Evolutionary conservation across 2,888 invertebrate species (phyloP).

Genomic region (Apantesis nais): DNA sequence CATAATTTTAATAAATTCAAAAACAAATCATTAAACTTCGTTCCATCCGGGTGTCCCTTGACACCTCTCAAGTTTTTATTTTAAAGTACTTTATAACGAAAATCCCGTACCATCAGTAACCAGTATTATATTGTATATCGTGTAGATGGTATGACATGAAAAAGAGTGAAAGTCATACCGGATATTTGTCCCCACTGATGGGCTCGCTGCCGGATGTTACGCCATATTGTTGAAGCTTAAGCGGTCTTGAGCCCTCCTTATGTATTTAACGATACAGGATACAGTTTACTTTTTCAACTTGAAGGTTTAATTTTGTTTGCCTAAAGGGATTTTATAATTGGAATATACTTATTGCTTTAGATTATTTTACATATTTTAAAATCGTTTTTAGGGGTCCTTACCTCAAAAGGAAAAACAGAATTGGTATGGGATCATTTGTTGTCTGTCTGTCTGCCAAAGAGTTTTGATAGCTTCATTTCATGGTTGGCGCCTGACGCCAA

Average conservation of each 20-base stretch:
- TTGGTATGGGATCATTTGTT: too few relatives aligned
- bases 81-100: neutral
- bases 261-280: conserved; percentile 42
- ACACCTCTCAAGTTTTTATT: too few relatives aligned
- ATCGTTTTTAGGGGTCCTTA: too few relatives aligned
- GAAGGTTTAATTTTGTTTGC: neutral
- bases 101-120: neutral
- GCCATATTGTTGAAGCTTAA: conserved; percentile 49
- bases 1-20: too few relatives aligned
- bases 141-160: conserved; percentile 23
- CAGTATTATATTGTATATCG: neutral
- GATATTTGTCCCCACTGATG: conserved; percentile 28
- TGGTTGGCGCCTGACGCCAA: too few relatives aligned
- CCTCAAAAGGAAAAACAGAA: too few relatives aligned
- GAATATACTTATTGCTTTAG: too few relatives aligned
- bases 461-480: too few relatives aligned
- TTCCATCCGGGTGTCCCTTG: too few relatives aligned
- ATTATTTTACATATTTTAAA: too few relatives aligned
- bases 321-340: neutral
- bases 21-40: too few relatives aligned
- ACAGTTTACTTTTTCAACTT: conserved; percentile 4
- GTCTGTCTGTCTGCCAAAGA: too few relatives aligned
- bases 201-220: conserved; percentile 43
- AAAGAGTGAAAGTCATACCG: conserved; percentile 34
- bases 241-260: conserved; percentile 51